phyloP scores from a whole-genome alignment of 2,888 invertebrate species.

The Sarcophaga carnaria region DNA sequence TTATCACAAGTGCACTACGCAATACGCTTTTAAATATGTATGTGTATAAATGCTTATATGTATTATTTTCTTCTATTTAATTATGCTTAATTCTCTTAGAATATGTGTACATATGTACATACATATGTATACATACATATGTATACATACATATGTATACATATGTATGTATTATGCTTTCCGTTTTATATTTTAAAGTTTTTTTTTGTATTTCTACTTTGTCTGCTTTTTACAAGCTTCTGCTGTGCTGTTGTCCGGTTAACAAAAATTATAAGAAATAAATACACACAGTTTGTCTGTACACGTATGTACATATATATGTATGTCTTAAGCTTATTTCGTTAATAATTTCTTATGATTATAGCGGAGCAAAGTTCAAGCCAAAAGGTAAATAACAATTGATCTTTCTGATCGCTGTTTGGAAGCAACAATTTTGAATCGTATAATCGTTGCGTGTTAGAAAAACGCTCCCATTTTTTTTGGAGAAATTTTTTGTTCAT shows the following conservation, averaged over 20 bases:
- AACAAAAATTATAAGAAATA: neutral
- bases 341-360: slow-evolving; percentile 52
- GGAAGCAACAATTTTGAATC: slow-evolving; percentile 54
- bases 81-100: too few species aligned
- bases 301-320: neutral
- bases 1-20: too few species aligned
- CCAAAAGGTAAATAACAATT: slow-evolving; percentile 68
- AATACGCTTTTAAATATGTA: too few species aligned
- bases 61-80: too few species aligned
- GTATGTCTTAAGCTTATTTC: slow-evolving; percentile 40
- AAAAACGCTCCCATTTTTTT: slow-evolving; percentile 50
- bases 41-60: too few species aligned
- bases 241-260: neutral
- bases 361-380: slow-evolving; percentile 65
- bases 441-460: slow-evolving; percentile 62
- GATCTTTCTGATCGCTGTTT: slow-evolving; percentile 66
- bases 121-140: neutral
- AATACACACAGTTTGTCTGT: neutral
- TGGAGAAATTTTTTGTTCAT: too few species aligned
- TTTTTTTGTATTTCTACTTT: slow-evolving; percentile 13
- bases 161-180: slow-evolving; percentile 17
- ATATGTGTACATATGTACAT: too few species aligned
- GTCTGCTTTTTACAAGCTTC: slow-evolving; percentile 2
- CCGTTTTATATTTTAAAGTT: slow-evolving; percentile 37
- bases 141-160: neutral